Evolutionary conservation across 1,140 invertebrate species (phyloP).

Genomic region (Chlorops oryzae): DNA sequence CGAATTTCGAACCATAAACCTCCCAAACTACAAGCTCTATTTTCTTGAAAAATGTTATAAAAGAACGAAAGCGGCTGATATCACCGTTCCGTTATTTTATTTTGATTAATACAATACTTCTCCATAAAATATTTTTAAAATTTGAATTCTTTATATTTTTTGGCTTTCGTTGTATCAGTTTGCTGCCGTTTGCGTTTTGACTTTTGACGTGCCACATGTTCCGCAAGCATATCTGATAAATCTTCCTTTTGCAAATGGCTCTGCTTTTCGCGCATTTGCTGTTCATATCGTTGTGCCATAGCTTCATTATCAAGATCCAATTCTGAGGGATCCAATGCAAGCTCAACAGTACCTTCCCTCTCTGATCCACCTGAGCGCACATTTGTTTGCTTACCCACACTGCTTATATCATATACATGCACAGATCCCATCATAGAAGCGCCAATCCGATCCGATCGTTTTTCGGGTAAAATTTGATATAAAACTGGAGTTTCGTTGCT

Average conservation of each 20-base stretch:
- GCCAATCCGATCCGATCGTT: constrained; percentile 82
- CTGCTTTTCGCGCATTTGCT: constrained; percentile 88
- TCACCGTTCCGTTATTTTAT: no score
- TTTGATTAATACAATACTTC: no score
- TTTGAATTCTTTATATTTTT: constrained; percentile 98
- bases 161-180: constrained; percentile 78
- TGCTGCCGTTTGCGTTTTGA: constrained; percentile 88
- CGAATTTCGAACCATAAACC: no score
- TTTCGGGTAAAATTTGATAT: constrained; percentile 92
- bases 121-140: no score
- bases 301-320: constrained; percentile 92
- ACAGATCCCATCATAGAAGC: constrained; percentile 98
- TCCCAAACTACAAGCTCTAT: no score
- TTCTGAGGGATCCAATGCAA: constrained; percentile 95
- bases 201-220: constrained; percentile 93
- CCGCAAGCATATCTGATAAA: constrained; percentile 96
- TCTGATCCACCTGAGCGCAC: constrained; percentile 43
- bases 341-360: constrained; percentile 73
- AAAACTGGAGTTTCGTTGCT: constrained; percentile 83
- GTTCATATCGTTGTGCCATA: constrained; percentile 94
- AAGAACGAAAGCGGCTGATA: no score
- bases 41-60: no score
- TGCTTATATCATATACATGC: constrained; percentile 86
- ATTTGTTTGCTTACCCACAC: constrained; percentile 48
- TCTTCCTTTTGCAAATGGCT: constrained; percentile 86